A percentile compares a stretch with the other conserved stretches of the same genome.
Evolutionary conservation across 2,797 vertebrate genomes (phyloP).

Genomic region (Heliangelus exortis): DNA sequence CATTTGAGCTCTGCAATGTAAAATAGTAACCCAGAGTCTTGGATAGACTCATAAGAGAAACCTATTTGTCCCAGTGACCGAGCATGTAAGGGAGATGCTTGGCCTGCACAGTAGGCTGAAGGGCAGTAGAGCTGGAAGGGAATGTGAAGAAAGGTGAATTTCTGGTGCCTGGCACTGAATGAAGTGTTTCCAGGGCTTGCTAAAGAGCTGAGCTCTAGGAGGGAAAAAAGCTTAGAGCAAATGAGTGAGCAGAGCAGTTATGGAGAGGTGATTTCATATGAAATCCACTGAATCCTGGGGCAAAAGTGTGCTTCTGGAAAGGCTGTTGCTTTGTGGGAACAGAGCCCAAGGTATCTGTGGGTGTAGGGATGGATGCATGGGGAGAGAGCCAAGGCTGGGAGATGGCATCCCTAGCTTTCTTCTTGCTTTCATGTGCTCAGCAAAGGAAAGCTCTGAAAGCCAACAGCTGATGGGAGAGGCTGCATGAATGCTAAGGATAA

Average conservation of each 20-base stretch:
- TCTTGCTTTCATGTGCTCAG: background rate
- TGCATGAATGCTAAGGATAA: background rate
- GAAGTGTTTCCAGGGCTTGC: background rate
- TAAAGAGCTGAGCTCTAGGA: background rate
- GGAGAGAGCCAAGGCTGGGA: background rate
- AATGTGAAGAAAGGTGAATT: background rate
- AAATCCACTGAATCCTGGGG: background rate
- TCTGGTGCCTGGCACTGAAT: background rate
- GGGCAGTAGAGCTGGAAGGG: background rate
- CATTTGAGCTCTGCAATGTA: background rate
- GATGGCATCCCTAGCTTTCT: background rate
- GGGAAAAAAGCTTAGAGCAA: background rate
- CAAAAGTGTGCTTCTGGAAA: background rate
- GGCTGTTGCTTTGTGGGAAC: background rate
- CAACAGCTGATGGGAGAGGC: background rate
- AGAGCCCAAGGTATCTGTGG: rapidly evolving
- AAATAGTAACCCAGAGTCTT: background rate
- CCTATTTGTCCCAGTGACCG: rapidly evolving
- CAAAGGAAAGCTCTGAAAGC: background rate
- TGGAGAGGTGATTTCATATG: background rate
- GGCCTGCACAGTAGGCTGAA: background rate
- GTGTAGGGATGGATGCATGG: background rate
- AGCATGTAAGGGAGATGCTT: background rate
- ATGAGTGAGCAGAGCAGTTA: background rate
- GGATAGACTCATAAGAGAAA: background rate